Base-by-base conservation (phyloP, 2,888 invertebrate genomes). In the Imbricaverruca yamaguchii region DNA sequence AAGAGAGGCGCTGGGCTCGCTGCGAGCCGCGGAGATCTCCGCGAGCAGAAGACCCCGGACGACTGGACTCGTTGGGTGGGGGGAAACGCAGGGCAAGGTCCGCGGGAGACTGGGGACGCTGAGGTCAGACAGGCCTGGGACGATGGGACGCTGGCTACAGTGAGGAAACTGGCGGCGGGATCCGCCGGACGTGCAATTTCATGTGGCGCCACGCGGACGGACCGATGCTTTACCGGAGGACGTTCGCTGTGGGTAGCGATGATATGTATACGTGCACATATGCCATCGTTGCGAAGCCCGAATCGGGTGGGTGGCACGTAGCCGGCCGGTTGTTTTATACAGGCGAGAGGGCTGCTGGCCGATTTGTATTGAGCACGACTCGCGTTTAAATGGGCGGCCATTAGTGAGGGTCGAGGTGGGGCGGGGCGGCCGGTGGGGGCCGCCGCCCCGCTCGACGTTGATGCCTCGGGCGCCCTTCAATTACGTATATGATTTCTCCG, bases 401-500 rank as follows among this genome's bases (percentile, higher is more conserved):
- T 61, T 12, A 61, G 13, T 61, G 61, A 18, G 61, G 61, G 18
- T 61, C 18, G 9, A 15, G 61, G 61, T 15, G 61, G 15, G 61
- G 15, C 18, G 15, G 61, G 61, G 61, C 39, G 39, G 39, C 39
- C 39, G 39, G 39, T 39, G 39, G 39, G 39, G 39, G 39, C 39
- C 39, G 39, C 39, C 39, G 39, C 4, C 39, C 39, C 39, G 39
- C 39, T 1, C 39, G 39, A 39, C 39, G 39, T 39, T 4, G 39
- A 4, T 39, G 39, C 39, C 39, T 39, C 39, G 39, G 39, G 39
- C 67, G n/a, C 25, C n/a, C 21, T 8, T 15, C 23, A 21, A 74
- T 53, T 53, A 55, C 74, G 74, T 74, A 74, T 74, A 74, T 55
- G 74, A 74, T 74, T 74, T 74, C 55, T 74, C 55, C 55, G 74